These are phyloP conservation scores for Trichogramma dendrolimi DNA, from an alignment of 2,888 invertebrate genomes.

Conservation along the genomic window DNA sequence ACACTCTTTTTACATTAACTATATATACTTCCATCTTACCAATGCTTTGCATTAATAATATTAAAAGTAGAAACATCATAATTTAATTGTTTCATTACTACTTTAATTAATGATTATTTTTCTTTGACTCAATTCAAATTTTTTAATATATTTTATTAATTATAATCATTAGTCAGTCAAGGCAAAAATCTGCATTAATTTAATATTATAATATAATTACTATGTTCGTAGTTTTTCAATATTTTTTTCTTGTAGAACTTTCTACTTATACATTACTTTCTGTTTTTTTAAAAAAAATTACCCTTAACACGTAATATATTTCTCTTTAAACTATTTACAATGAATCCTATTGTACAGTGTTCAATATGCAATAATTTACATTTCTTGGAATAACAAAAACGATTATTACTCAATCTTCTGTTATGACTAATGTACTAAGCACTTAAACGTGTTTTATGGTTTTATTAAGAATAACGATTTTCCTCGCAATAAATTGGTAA, in stretches of 20 bases:
- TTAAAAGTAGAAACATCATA: constrained; percentile 53
- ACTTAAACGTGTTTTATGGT: constrained; percentile 39
- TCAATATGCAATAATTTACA: constrained; percentile 29
- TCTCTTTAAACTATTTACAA: constrained; percentile 47
- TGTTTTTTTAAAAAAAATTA: constrained; percentile 50
- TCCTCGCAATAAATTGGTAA: constrained; percentile 36
- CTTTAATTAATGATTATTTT: constrained; percentile 28
- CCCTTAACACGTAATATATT: constrained; percentile 51
- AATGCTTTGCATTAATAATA: constrained; percentile 43
- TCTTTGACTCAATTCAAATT: constrained; percentile 33
- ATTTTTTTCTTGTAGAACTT: constrained; percentile 40
- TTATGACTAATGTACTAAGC: constrained; percentile 40
- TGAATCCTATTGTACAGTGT: constrained; percentile 49
- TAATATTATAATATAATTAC: constrained; percentile 49
- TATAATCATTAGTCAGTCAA: constrained; percentile 50
- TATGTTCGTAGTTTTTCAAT: constrained; percentile 35
- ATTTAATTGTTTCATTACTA: constrained; percentile 44
- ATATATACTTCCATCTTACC: constrained; percentile 34
- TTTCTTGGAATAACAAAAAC: constrained; percentile 48
- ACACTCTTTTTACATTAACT: constrained; percentile 43
- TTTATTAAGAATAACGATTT: constrained; percentile 42
- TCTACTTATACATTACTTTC: constrained; percentile 53
- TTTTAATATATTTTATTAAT: constrained; percentile 27
- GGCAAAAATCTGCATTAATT: constrained; percentile 51
- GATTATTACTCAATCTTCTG: constrained; percentile 48